These are phyloP conservation scores for Acrossocheilus wenchowensis DNA, from an alignment of 2,797 vertebrate species.

Conservation along the genomic window DNA sequence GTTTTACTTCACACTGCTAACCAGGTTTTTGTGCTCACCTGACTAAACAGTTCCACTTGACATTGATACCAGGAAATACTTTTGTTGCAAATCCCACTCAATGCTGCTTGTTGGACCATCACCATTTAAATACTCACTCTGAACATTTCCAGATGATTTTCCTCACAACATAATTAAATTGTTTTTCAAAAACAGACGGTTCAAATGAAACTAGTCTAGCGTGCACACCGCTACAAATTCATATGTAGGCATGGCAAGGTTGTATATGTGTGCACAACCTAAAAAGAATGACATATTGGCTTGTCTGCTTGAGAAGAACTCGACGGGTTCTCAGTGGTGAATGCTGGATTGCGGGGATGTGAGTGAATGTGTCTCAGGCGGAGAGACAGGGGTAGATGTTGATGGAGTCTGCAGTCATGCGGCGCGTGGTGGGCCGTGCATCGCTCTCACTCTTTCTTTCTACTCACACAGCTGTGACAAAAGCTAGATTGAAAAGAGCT, in stretches of 20 bases:
- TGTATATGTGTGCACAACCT: background rate
- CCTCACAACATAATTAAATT: background rate
- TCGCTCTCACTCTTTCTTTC: constrained; percentile 22
- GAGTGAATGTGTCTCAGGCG: constrained; percentile 43
- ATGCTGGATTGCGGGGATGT: constrained; percentile 32
- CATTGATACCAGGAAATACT: background rate
- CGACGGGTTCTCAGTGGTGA: background rate
- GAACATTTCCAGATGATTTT: background rate
- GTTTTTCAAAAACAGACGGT: constrained; percentile 1
- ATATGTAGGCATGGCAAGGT: background rate
- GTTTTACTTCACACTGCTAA: background rate
- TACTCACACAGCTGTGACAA: constrained; percentile 39
- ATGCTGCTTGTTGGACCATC: background rate
- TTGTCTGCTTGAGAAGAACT: constrained; percentile 1
- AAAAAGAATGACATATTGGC: constrained; percentile 2
- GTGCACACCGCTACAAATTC: background rate
- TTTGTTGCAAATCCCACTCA: background rate
- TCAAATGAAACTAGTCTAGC: background rate
- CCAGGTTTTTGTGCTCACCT: background rate
- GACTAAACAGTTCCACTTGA: background rate
- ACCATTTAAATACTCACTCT: background rate
- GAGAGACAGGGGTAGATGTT: constrained; percentile 41
- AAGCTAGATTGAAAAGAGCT: constrained; percentile 42
- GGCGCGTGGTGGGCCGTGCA: background rate
- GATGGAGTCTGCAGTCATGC: constrained; percentile 44